Base-by-base conservation (phyloP, 2,888 invertebrate species). In the Prenolepis imparis region DNA sequence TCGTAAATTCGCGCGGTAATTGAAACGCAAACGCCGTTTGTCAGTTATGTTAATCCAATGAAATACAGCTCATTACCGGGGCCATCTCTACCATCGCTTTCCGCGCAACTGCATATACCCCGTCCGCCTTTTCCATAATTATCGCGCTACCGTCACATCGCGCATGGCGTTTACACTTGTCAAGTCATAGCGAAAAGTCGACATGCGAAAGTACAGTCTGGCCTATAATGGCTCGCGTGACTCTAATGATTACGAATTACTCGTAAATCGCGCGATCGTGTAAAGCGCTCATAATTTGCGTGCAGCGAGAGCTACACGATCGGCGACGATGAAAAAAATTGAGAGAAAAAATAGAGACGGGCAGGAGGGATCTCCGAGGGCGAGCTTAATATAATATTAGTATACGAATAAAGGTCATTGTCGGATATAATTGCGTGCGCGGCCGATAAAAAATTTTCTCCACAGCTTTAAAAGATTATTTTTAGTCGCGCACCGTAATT, bases 211-310 rank as follows among this genome's bases (percentile, higher is more conserved):
- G 77, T 48, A 6, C 18, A n/a, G 66, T 21, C 15, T 9, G 24
- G 70, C 89, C 83, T 88, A 84, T 91, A 92, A 90, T 90, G 90
- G 91, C 89, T 93, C 89, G 93, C 93, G 93, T 93, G 93, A 92
- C 92, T 91, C 88, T 92, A 91, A 93, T 93, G 89, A 92, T 92
- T 92, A 91, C 91, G 90, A 92, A 93, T 93, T 92, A 93, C 89
- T 90, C 90, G 92, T 92, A 92, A 93, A 93, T 93, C 91, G 91
- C 90, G 90, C 90, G 92, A 93, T 93, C 93, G 88, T 91, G 92
- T 92, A 91, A 93, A 92, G 89, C 90, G 90, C 82, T 74, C 75
- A 83, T 90, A 91, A 92, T 92, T 93, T 92, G 91, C 90, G 90
- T 5, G 90, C 90, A 86, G 82, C 87, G 68, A 77, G 77, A 77